Percentiles rank a stretch among this genome's conserved stretches.
Conservation (phyloP, 2,797 vertebrate genomes). For the Salarias fasciatus region DNA sequence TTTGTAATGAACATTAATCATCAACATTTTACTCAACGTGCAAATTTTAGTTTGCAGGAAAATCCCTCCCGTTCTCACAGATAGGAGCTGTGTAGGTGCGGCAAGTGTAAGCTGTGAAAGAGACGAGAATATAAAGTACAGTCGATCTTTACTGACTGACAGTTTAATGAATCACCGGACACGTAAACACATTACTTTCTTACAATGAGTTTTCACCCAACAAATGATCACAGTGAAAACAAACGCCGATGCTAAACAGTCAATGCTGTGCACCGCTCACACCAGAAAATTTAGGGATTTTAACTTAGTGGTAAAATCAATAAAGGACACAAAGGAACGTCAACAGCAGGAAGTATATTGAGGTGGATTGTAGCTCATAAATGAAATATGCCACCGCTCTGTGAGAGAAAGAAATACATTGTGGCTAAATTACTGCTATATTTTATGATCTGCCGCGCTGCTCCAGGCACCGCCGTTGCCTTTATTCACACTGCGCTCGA, state of each 20-base stretch:
- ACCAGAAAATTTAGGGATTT: conserved; percentile 56
- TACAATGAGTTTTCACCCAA: conserved; percentile 10
- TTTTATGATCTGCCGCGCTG: conserved; percentile 64
- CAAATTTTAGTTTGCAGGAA: not conserved
- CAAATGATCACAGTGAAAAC: conserved; percentile 15
- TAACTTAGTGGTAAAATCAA: conserved; percentile 66
- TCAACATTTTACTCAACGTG: conserved; percentile 5
- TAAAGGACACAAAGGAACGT: conserved; percentile 59
- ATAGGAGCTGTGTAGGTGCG: not conserved
- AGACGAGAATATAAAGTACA: conserved; percentile 8
- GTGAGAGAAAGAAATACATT: conserved; percentile 61
- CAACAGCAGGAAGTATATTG: conserved; percentile 57
- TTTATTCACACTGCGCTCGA: conserved; percentile 42
- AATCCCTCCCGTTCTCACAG: conserved; percentile 5
- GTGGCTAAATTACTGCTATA: conserved; percentile 66
- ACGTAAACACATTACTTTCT: conserved; percentile 28
- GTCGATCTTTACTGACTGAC: conserved; percentile 24
- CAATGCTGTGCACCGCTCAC: conserved; percentile 34
- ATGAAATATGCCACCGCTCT: conserved; percentile 66
- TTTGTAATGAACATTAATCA: conserved; percentile 9
- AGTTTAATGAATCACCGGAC: conserved; percentile 46
- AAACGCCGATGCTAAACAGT: conserved; percentile 49
- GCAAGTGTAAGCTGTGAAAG: not conserved
- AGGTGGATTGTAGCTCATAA: conserved; percentile 59
- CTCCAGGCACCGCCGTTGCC: conserved; percentile 42